Evolutionary conservation across 2,113 vertebrate genomes (phyloP), one percentile per base, ranked within the genome.

Genomic region (Heterotis niloticus): DNA sequence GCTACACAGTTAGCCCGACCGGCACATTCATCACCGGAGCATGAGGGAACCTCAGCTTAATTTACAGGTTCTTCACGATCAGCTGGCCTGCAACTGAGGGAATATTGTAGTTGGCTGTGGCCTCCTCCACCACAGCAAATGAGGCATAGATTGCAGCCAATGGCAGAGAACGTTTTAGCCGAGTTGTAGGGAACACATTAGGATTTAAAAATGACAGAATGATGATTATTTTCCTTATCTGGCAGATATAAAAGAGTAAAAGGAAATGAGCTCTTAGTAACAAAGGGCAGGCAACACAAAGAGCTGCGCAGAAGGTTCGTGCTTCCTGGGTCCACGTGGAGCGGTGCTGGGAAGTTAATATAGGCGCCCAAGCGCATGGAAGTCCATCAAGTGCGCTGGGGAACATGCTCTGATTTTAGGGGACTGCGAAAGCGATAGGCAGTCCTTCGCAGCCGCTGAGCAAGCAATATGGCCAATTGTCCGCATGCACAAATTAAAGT

Each of bases 61-160:
- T 90, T 90, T 91, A 90, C 88, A 88, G 86, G 84, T 89, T 69
- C 18, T 51, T 80, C 44, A 80, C 13, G 64, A 16, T 52, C 28
- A 12, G 51, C 26, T 29, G 26, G 26, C 54, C 85, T 82, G 81
- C 84, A 83, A 74, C 80, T 68, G 57, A 84, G 79, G 79, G 73
- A 81, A 80, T 88, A 81, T 88, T 90, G 84, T 85, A 80, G 84
- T 89, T 90, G 90, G 86, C 87, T 76, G 13, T 24, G 76, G 75
- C 81, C 69, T 77, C 75, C 76, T 84, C 78, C 72, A 66, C 51
- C 67, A 74, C 85, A 81, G 77, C 11, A 44, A n/a, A 76, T 65
- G 75, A 52, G 2, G 75, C 60, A 59, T 44, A 68, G 65, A 62
- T 69, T 77, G 60, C 80, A 83, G 83, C 84, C 83, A 85, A 77